phyloP scores from a whole-genome alignment of 1,140 invertebrate genomes.

The Nilaparvata lugens region DNA sequence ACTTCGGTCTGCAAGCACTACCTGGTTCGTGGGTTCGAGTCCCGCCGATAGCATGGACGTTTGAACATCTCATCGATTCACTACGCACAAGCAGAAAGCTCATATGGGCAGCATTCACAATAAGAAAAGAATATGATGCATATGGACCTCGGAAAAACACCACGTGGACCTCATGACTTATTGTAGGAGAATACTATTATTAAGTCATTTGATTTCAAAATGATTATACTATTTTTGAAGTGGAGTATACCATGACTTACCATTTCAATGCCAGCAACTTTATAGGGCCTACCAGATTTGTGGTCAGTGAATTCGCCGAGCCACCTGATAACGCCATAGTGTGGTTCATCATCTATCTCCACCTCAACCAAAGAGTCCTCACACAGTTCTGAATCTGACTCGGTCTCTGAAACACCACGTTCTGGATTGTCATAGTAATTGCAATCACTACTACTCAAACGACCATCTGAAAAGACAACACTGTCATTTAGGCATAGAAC shows the following conservation, averaged over 20 bases:
- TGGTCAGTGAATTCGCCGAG: constrained; percentile 53
- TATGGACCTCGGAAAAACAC: neutral
- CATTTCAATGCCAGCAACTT: constrained; percentile 60
- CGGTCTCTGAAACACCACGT: neutral
- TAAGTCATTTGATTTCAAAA: neutral
- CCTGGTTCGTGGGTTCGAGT: too few species aligned
- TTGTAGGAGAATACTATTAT: neutral
- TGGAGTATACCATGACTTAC: constrained; percentile 37
- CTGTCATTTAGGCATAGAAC: too few species aligned
- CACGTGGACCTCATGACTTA: neutral
- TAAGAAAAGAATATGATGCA: too few species aligned
- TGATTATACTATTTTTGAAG: neutral
- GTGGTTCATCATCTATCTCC: constrained; percentile 40
- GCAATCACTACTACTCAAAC: constrained; percentile 19
- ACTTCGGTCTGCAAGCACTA: neutral
- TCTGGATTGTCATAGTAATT: constrained; percentile 22
- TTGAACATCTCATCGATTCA: too few species aligned
- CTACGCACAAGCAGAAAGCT: too few species aligned
- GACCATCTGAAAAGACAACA: neutral
- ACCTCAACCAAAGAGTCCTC: constrained; percentile 69
- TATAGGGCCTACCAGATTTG: constrained; percentile 35
- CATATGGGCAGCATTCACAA: too few species aligned
- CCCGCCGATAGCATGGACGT: too few species aligned
- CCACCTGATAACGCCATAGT: constrained; percentile 81
- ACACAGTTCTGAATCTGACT: constrained; percentile 37